Evolutionary conservation across 2,113 vertebrate species (phyloP).

Genomic region (Rhinopomastus cyanomelas): DNA sequence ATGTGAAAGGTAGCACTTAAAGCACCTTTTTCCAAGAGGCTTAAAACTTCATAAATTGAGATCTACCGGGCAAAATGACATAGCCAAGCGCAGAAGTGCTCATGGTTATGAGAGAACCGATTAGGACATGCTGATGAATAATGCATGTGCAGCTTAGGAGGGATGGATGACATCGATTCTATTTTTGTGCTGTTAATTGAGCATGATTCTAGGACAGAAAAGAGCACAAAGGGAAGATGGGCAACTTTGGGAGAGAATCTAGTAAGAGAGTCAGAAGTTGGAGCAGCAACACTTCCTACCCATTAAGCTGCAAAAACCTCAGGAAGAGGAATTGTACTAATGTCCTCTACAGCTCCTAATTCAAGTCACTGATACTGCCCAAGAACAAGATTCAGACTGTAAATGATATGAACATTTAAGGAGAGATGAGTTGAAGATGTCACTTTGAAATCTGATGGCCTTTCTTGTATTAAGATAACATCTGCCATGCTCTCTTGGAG

Average conservation of each 20-base stretch:
- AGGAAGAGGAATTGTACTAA: conserved; percentile 41
- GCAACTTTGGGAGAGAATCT: not conserved
- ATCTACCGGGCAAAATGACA: conserved; percentile 9
- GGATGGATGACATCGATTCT: conserved; percentile 55
- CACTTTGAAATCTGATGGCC: conserved; percentile 16
- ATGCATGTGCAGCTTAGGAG: conserved; percentile 51
- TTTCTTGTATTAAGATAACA: not conserved
- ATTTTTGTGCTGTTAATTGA: conserved; percentile 66
- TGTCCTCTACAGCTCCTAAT: conserved; percentile 43
- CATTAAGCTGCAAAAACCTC: conserved; percentile 50
- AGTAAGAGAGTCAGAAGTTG: not conserved
- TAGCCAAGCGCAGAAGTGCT: conserved; percentile 36
- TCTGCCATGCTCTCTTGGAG: not conserved
- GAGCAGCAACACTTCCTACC: conserved; percentile 46
- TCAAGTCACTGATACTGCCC: conserved; percentile 33
- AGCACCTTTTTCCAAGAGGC: conserved; percentile 5
- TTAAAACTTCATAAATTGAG: conserved; percentile 11
- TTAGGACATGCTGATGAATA: conserved; percentile 63
- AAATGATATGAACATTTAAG: conserved; percentile 47
- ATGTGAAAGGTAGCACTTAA: not conserved
- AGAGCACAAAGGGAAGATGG: conserved; percentile 30
- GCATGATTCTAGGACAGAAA: conserved; percentile 41
- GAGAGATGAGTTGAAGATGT: not conserved
- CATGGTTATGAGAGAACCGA: conserved; percentile 54
- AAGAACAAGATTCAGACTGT: conserved; percentile 29